These are phyloP conservation scores for Coptodon rendalli DNA, from an alignment of 2,113 vertebrate species.

Conservation along the genomic window DNA sequence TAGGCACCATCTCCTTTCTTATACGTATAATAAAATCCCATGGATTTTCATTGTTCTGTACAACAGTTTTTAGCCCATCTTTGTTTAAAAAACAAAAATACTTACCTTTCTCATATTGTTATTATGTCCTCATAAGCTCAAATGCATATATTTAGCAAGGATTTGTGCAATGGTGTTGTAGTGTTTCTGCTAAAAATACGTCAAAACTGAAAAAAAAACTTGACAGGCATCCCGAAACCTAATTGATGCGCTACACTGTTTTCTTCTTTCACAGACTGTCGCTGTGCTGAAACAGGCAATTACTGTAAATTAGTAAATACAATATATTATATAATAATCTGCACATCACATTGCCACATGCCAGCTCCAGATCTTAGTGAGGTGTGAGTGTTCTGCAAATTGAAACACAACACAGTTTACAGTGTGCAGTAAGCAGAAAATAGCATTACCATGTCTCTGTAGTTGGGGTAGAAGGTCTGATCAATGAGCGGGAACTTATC, in stretches of 20 bases:
- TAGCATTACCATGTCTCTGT: slow-evolving; percentile 92
- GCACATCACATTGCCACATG: not conserved
- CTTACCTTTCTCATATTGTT: not conserved
- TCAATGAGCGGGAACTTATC: slow-evolving; percentile 96
- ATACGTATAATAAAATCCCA: not conserved
- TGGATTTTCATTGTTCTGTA: not conserved
- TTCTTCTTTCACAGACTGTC: not conserved
- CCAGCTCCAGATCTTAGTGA: not conserved
- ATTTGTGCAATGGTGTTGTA: not conserved
- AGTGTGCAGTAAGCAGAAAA: not conserved
- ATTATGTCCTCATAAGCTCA: not conserved
- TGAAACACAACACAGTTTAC: not conserved
- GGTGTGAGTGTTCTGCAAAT: not conserved
- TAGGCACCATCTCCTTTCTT: not conserved
- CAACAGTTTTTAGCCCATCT: not conserved
- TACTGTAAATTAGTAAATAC: not conserved
- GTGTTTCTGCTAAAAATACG: not conserved
- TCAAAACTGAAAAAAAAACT: not conserved
- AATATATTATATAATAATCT: not conserved
- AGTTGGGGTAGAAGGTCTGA: slow-evolving; percentile 95
- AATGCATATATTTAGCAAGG: not conserved
- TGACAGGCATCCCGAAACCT: not conserved
- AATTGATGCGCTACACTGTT: not conserved
- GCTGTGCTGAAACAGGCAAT: not conserved
- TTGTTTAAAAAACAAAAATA: not conserved